These are phyloP conservation scores for Drosophila hamatofila DNA, from an alignment of 2,888 invertebrate species.

Conservation along the genomic window DNA sequence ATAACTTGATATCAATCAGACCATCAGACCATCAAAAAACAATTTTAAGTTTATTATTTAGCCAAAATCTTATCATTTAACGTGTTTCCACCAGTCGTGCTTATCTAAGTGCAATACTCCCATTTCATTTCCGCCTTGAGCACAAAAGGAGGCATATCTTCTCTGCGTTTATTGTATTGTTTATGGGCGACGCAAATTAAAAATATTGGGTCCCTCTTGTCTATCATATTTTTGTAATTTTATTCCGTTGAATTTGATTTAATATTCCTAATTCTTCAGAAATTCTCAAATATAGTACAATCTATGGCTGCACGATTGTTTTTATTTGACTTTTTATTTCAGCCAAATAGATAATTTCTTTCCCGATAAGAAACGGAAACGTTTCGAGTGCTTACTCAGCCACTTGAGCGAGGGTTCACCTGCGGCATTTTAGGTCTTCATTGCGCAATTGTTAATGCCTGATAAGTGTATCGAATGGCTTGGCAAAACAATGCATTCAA, in stretches of 20 bases:
- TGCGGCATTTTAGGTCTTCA: conserved; percentile 14
- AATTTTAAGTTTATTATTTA: background rate
- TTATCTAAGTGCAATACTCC: background rate
- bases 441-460: conserved; percentile 33
- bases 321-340: conserved; percentile 1
- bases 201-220: conserved; percentile 9
- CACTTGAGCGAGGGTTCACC: conserved; percentile 13
- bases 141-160: background rate
- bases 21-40: too few species aligned
- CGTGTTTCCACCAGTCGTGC: too few species aligned
- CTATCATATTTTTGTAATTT: background rate
- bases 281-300: conserved; percentile 16
- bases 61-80: background rate
- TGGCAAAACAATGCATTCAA: conserved; percentile 25
- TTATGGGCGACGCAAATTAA: conserved; percentile 29
- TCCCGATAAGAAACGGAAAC: conserved; percentile 45
- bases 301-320: conserved; percentile 13
- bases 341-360: conserved; percentile 4
- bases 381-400: conserved; percentile 43
- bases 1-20: background rate
- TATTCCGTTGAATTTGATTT: conserved; percentile 9
- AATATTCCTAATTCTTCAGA: background rate
- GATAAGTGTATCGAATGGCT: conserved; percentile 23
- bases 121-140: background rate
- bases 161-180: conserved; percentile 10